Percentiles rank a stretch among this genome's conserved stretches.
Conservation (phyloP, 2,797 vertebrate species). For the Atherinosoma microstoma region DNA sequence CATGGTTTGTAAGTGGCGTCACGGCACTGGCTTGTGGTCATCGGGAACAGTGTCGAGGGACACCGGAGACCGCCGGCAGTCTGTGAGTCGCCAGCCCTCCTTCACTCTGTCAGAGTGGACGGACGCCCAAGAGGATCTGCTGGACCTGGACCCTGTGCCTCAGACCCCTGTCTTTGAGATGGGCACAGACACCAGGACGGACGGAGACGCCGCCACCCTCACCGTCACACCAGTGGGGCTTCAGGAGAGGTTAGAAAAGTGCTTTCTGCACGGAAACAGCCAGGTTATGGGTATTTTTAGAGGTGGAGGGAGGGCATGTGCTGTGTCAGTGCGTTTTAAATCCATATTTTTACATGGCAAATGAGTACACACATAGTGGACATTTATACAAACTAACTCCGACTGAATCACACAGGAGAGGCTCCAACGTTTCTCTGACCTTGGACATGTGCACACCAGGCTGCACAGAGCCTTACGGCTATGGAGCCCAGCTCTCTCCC, state of each 20-base stretch:
- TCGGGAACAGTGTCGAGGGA: conserved; percentile 59
- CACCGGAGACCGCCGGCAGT: conserved; percentile 91
- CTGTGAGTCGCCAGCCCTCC: conserved; percentile 96
- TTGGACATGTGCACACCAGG: conserved; percentile 98
- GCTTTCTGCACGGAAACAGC: not conserved
- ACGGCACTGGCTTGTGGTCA: conserved; percentile 64
- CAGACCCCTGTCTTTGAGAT: conserved; percentile 95
- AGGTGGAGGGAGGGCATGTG: not conserved
- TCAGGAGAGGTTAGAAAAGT: conserved; percentile 90
- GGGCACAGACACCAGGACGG: conserved; percentile 88
- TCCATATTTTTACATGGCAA: not conserved
- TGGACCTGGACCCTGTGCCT: conserved; percentile 90
- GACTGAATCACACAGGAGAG: conserved; percentile 85
- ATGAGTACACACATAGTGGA: not conserved
- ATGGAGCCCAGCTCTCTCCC: conserved; percentile 93
- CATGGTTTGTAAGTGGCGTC: conserved; percentile 85
- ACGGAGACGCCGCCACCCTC: conserved; percentile 90
- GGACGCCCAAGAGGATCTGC: conserved; percentile 91
- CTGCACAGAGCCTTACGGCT: conserved; percentile 94
- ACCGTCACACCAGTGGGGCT: conserved; percentile 94
- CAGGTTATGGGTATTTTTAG: not conserved
- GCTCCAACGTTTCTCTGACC: conserved; percentile 97
- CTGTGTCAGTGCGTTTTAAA: conserved; percentile 1
- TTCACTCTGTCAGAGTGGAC: conserved; percentile 99
- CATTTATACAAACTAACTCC: conserved; percentile 8